Percentiles rank a stretch among this genome's conserved stretches.
These are phyloP conservation scores for Drosophila murphyi DNA, from an alignment of 1,140 invertebrate species.

Conservation along the genomic window DNA sequence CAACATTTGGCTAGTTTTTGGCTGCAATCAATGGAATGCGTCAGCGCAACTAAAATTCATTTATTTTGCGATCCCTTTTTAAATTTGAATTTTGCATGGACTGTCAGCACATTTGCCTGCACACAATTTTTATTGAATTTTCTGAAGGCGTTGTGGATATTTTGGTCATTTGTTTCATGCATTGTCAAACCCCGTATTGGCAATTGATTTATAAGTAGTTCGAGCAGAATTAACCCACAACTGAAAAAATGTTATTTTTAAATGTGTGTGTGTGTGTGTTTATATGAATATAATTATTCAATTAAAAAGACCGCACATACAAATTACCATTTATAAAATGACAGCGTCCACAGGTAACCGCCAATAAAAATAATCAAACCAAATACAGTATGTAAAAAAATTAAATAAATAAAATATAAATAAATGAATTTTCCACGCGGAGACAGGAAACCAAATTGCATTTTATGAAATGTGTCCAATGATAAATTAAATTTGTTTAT, in stretches of 20 bases:
- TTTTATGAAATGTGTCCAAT: conserved; percentile 57
- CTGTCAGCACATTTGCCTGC: conserved; percentile 50
- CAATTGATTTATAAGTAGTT: conserved; percentile 71
- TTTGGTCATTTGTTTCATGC: conserved; percentile 39
- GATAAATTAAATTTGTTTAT: conserved; percentile 69
- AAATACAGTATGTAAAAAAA: conserved; percentile 28
- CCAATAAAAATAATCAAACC: conserved; percentile 73
- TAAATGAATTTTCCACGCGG: conserved; percentile 40
- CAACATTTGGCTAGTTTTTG: conserved; percentile 64
- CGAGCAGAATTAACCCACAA: conserved; percentile 29
- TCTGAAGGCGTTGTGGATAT: conserved; percentile 38
- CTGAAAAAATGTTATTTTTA: conserved; percentile 3
- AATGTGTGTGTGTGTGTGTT: not conserved
- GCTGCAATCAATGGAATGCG: conserved; percentile 64
- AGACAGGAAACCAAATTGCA: conserved; percentile 47
- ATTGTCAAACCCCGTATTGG: conserved; percentile 55
- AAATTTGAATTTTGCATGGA: conserved; percentile 16
- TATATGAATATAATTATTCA: conserved; percentile 72
- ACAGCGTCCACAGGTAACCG: conserved; percentile 63
- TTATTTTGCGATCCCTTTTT: conserved; percentile 37
- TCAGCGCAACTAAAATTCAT: conserved; percentile 39
- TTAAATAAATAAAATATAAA: conserved; percentile 7
- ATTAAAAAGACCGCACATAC: conserved; percentile 72
- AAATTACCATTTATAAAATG: conserved; percentile 33
- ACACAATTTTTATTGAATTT: conserved; percentile 60